Evolutionary conservation across 2,888 invertebrate species (phyloP), one percentile per base, ranked within the genome.

Genomic region (Hyposoter didymator): DNA sequence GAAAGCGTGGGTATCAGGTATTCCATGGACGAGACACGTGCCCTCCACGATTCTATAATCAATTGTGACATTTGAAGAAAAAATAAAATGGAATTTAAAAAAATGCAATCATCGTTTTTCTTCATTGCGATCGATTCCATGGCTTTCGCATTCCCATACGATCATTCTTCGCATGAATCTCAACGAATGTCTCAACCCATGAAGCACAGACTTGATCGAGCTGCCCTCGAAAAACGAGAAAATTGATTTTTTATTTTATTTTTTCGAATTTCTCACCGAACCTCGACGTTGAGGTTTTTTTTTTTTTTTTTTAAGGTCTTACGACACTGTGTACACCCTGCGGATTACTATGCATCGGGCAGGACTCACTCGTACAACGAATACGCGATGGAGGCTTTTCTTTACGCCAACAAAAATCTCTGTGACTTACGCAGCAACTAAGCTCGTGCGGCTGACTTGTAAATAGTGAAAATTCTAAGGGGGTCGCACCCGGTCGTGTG

Each of bases 381-480:
- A 28, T 14, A 12, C 14, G 47, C 12, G 19, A 17, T 8, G 35
- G 14, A 19, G 32, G 35, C 8, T 10, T 22, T 2, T 59, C 35
- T 52, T 35, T 64, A 64, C 70, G 79, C 62, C 70, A 62, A 74
- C 74, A 78, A 84, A 84, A 79, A 73, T 78, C 39, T 62, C 8
- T 19, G 55, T 43, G 78, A 78, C 69, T 59, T 69, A 83, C 4
- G 12, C 67, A 78, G 78, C 74, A 69, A 69, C 83, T 84, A 70
- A 69, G 49, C 35, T 35, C 28, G 62, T 59, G 59, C 35, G 55
- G 52, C 59, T 74, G 10, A 14, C 75, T 80, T 76, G 84, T 67
- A 81, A 81, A 84, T 84, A 66, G 78, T 47, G 78, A 78, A 84
- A 84, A 84, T 81, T 84, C 81, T 73, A 70, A 80, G 78, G 76